phyloP scores from a whole-genome alignment of 1,140 invertebrate genomes.

The Ganaspis sp. region DNA sequence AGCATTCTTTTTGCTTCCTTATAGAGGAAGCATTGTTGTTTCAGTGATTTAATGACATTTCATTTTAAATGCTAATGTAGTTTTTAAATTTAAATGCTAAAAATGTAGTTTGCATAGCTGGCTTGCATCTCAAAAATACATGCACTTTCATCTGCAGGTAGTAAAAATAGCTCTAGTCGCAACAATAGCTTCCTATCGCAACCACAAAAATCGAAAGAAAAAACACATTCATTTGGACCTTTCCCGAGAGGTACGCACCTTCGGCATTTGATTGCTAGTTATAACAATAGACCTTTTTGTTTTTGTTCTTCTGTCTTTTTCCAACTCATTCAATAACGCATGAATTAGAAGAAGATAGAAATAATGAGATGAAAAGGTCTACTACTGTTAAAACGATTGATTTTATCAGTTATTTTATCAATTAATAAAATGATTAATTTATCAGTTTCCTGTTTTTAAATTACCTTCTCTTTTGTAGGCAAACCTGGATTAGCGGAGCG shows the following conservation, averaged over 20 bases:
- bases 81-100: not conserved
- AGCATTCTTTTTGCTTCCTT: no score
- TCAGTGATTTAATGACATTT: no score
- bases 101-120: not conserved
- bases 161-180: slow-evolving; percentile 72
- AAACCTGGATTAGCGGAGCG: slow-evolving; percentile 90
- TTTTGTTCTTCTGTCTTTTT: no score
- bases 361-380: no score
- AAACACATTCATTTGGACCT: slow-evolving; percentile 83
- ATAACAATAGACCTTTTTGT: no score
- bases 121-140: not conserved
- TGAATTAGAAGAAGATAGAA: no score
- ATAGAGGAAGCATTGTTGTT: no score
- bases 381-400: no score
- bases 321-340: no score
- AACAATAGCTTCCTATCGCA: slow-evolving; percentile 60
- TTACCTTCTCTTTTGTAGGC: slow-evolving; percentile 12
- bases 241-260: slow-evolving; percentile 81
- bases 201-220: slow-evolving; percentile 77
- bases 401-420: no score
- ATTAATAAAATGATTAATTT: no score
- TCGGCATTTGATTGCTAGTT: slow-evolving; percentile 27
- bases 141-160: slow-evolving; percentile 61
- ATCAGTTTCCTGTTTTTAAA: not conserved
- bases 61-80: not conserved